Percentiles rank a stretch among this genome's conserved stretches.
These are phyloP conservation scores for Lomographa bimaculata DNA, from an alignment of 2,888 invertebrate species.

Conservation along the genomic window DNA sequence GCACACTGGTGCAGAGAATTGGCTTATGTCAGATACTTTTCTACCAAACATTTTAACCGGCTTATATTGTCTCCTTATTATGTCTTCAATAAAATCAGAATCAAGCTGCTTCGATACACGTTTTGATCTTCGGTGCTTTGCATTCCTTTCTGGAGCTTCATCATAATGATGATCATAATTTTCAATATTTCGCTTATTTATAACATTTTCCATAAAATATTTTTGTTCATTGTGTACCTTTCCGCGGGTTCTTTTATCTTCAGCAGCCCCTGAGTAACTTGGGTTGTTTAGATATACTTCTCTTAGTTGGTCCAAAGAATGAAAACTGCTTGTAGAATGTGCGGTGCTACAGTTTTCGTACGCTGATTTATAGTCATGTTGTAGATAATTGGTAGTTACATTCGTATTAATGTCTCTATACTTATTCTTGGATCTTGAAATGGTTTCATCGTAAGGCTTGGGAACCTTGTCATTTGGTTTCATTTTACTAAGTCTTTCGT, in stretches of 20 bases:
- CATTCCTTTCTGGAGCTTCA: slow-evolving; percentile 28
- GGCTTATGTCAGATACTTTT: slow-evolving; percentile 60
- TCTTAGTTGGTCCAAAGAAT: slow-evolving; percentile 46
- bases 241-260: slow-evolving; percentile 35
- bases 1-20: slow-evolving; percentile 69
- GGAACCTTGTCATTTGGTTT: no score
- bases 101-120: slow-evolving; percentile 44
- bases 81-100: slow-evolving; percentile 65
- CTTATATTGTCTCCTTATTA: slow-evolving; percentile 66
- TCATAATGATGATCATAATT: slow-evolving; percentile 32
- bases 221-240: slow-evolving; percentile 33
- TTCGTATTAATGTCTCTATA: slow-evolving; percentile 38
- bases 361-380: slow-evolving; percentile 43
- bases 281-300: slow-evolving; percentile 25
- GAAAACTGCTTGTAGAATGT: slow-evolving; percentile 52
- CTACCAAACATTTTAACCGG: slow-evolving; percentile 63
- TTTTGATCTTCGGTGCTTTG: slow-evolving; percentile 37
- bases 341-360: slow-evolving; percentile 40
- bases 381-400: slow-evolving; percentile 33
- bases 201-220: slow-evolving; percentile 33
- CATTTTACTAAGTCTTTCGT: no score
- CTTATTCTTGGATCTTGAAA: slow-evolving; percentile 37
- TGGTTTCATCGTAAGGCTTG: slow-evolving; percentile 8
- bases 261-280: slow-evolving; percentile 28
- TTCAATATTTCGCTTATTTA: slow-evolving; percentile 31